Evolutionary conservation across 2,888 invertebrate species (phyloP).

Genomic region (Pandemis corylana): DNA sequence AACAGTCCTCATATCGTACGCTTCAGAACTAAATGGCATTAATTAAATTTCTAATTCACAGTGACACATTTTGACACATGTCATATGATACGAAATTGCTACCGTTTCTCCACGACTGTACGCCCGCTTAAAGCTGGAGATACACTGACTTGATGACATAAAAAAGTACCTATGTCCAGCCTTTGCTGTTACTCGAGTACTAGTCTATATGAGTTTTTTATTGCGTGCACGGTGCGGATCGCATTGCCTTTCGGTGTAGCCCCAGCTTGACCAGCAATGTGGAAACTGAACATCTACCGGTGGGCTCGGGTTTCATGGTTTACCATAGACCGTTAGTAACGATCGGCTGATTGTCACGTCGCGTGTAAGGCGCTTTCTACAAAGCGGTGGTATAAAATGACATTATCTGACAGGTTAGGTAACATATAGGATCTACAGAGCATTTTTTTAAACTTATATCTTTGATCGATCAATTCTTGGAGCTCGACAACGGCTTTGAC

Average conservation of each 20-base stretch:
- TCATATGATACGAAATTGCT: conserved; percentile 9
- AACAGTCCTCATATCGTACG: no score
- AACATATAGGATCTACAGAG: no score
- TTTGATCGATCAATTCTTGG: no score
- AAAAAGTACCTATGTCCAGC: background rate
- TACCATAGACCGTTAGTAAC: conserved; percentile 35
- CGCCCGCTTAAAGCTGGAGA: background rate
- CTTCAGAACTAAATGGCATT: background rate
- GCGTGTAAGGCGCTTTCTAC: conserved; percentile 27
- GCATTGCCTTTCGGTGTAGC: background rate
- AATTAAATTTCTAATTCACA: conserved; percentile 2
- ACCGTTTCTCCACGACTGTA: background rate
- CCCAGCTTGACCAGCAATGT: conserved; percentile 20
- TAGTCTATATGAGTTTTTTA: background rate
- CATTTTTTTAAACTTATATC: no score
- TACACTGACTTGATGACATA: background rate
- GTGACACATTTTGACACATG: conserved; percentile 11
- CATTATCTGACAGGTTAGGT: conserved; percentile 3
- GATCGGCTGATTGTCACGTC: conserved; percentile 35
- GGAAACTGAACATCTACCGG: conserved; percentile 43
- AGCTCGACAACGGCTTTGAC: no score
- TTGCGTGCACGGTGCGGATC: background rate
- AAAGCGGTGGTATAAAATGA: background rate
- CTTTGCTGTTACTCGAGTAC: background rate
- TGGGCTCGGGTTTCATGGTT: conserved; percentile 46